phyloP scores from a whole-genome alignment of 2,797 vertebrate species.

The Poliocrania exsul region DNA sequence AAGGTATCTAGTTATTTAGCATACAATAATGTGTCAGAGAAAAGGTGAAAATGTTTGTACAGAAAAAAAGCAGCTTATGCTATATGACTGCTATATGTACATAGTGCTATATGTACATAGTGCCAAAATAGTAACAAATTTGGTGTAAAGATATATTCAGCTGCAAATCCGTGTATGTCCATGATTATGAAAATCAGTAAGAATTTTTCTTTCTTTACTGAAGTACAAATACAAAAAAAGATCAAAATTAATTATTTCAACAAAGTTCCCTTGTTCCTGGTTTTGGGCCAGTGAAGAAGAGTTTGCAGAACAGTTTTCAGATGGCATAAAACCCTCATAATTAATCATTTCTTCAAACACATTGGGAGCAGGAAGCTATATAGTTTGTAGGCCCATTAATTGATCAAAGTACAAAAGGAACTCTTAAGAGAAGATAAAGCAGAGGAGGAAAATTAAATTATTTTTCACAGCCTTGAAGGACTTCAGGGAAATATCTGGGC shows the following conservation, averaged over 20 bases:
- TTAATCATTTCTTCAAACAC: slow-evolving; percentile 56
- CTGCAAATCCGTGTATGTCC: background rate
- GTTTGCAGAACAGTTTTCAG: slow-evolving; percentile 41
- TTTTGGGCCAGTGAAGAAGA: background rate
- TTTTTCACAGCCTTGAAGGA: slow-evolving; percentile 39
- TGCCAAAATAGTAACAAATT: background rate
- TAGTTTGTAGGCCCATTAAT: slow-evolving; percentile 40
- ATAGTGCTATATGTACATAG: background rate
- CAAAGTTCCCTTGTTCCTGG: background rate
- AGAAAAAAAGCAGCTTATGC: background rate
- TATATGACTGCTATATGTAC: background rate
- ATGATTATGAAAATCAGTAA: slow-evolving; percentile 1
- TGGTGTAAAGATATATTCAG: background rate
- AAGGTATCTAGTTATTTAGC: background rate
- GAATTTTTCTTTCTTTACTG: background rate
- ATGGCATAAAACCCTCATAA: background rate
- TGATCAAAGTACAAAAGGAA: slow-evolving; percentile 55
- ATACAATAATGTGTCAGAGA: background rate
- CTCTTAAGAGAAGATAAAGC: slow-evolving; percentile 31
- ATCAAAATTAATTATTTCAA: slow-evolving; percentile 24
- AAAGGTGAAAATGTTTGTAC: background rate
- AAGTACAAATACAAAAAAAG: background rate
- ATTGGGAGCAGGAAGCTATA: background rate
- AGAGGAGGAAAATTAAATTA: background rate
- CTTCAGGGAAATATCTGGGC: slow-evolving; percentile 12